A percentile compares a stretch with the other conserved stretches of the same genome.
Evolutionary conservation across 2,888 invertebrate species (phyloP).

Genomic region (Cetonia aurata): DNA sequence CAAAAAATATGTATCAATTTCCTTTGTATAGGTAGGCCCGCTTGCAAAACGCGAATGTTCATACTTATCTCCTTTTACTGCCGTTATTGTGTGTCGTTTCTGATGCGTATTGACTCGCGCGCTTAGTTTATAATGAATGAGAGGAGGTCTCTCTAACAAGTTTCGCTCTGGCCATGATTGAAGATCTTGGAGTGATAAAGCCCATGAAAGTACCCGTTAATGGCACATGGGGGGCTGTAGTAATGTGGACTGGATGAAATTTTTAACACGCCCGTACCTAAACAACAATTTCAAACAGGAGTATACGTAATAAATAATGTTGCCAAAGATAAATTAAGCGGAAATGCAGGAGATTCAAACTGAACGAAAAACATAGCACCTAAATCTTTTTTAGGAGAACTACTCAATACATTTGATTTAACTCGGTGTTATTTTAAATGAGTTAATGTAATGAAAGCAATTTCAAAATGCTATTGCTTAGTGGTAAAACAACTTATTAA

Average conservation of each 20-base stretch:
- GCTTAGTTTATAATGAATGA: slow-evolving; percentile 51
- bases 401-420: too few species aligned
- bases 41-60: slow-evolving; percentile 43
- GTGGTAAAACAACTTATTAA: too few species aligned
- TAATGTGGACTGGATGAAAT: slow-evolving; percentile 19
- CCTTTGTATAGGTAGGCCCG: slow-evolving; percentile 45
- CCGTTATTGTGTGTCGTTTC: slow-evolving; percentile 47
- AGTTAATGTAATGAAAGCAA: too few species aligned
- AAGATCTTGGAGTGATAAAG: slow-evolving; percentile 54
- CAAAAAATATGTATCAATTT: slow-evolving; percentile 55
- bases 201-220: slow-evolving; percentile 51
- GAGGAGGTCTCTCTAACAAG: slow-evolving; percentile 51
- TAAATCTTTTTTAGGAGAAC: too few species aligned
- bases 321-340: not conserved
- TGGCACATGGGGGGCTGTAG: slow-evolving; percentile 45
- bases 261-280: slow-evolving; percentile 1
- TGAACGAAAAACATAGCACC: too few species aligned
- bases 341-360: too few species aligned
- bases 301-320: slow-evolving; percentile 18
- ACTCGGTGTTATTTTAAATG: too few species aligned
- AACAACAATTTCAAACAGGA: slow-evolving; percentile 11
- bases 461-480: too few species aligned
- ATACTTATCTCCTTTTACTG: slow-evolving; percentile 53
- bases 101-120: slow-evolving; percentile 30
- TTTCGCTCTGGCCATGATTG: slow-evolving; percentile 55